Evolutionary conservation across 2,888 invertebrate genomes (phyloP).

Genomic region (Nymphalis urticae): DNA sequence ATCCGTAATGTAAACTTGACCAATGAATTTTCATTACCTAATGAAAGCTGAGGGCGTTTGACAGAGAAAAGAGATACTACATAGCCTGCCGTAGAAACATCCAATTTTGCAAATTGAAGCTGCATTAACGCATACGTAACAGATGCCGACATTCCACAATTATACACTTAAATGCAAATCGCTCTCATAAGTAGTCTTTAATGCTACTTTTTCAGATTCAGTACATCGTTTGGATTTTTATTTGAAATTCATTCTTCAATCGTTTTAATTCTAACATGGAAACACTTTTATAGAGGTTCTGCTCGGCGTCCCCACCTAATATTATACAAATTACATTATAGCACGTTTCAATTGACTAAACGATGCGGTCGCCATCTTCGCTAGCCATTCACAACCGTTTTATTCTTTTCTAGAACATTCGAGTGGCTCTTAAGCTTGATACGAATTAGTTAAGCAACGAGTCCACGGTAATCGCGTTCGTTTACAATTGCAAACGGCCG

Average conservation of each 20-base stretch:
- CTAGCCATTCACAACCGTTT: conserved; percentile 53
- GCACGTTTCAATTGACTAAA: conserved; percentile 59
- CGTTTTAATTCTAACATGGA: conserved; percentile 60
- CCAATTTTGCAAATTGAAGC: conserved; percentile 66
- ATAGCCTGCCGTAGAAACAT: conserved; percentile 50
- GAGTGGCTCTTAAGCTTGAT: conserved; percentile 61
- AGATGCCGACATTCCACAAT: conserved; percentile 55
- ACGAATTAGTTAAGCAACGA: conserved; percentile 72
- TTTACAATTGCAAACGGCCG: conserved; percentile 71
- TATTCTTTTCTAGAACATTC: conserved; percentile 54
- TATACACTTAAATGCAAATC: conserved; percentile 64
- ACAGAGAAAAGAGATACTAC: conserved; percentile 48
- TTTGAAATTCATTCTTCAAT: conserved; percentile 55
- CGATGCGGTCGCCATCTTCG: conserved; percentile 46
- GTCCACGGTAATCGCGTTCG: conserved; percentile 63
- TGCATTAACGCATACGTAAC: conserved; percentile 54
- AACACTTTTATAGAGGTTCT: conserved; percentile 62
- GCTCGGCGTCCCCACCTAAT: conserved; percentile 50
- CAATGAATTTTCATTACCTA: conserved; percentile 46
- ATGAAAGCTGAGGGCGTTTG: conserved; percentile 46
- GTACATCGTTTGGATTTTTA: conserved; percentile 68
- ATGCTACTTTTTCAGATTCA: conserved; percentile 49
- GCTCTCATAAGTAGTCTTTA: conserved; percentile 54
- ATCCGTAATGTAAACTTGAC: conserved; percentile 42
- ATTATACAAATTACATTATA: conserved; percentile 64